Evolutionary conservation across 2,888 invertebrate genomes (phyloP), one percentile per base, ranked within the genome.

Genomic region (Sphinx pinastri): DNA sequence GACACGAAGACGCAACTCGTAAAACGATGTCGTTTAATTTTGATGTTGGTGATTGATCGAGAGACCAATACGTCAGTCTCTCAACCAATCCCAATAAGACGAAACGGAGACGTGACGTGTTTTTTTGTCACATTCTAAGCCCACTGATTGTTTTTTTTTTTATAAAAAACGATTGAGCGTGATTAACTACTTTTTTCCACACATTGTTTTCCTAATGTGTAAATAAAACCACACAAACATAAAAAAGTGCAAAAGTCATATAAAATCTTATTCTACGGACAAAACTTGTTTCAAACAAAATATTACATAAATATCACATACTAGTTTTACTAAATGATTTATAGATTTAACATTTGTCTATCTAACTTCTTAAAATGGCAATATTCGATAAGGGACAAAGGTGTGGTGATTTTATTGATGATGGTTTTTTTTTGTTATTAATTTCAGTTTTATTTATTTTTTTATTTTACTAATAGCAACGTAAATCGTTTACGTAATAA

Each of bases 231-330:
- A 63, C 47, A 12, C 49, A 49, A 63, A 49, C 19, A 63, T 49
- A 49, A 19, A 63, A 25, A 63, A 63, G 63, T 63, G 49, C 63
- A 60, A n/a, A 63, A 63, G 63, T 63, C 45, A 63, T 19, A 63
- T 63, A 63, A 49, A 67, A 57, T 19, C 69, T 69, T 79, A 81
- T 83, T 76, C 79, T 85, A 89, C 88, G 89, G 89, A 89, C 89
- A 88, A 88, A 88, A 83, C 47, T 89, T 84, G 84, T 88, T 88
- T 83, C 83, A 86, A 88, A 86, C 84, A 86, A 88, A 87, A 80
- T 82, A 79, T 83, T 81, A 79, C 78, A 84, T 77, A 81, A 82
- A 88, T 89, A 89, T 89, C 89, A 89, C 89, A 89, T 84, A 82
- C 76, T 83, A 80, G 47, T 63, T 49, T 63, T 55, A 70, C 45